A percentile compares a stretch with the other conserved stretches of the same genome.
phyloP scores from a whole-genome alignment of 2,888 invertebrate species.

The Villa cingulata region DNA sequence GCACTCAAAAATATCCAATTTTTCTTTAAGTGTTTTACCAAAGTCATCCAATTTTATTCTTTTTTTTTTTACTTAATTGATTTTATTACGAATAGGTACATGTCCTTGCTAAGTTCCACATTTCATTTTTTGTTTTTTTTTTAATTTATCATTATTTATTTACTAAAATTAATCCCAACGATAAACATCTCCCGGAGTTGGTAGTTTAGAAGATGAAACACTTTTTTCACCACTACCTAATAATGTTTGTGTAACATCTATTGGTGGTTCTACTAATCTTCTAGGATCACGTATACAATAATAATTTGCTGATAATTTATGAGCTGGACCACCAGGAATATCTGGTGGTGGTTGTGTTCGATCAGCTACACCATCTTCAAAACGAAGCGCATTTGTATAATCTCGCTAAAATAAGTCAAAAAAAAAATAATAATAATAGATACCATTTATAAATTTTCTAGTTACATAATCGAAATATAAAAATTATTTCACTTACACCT shows the following conservation, averaged over 20 bases:
- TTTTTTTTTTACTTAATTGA: no score
- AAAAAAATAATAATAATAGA: not conserved
- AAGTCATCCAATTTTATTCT: no score
- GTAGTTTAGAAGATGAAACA: conserved; percentile 29
- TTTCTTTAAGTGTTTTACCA: no score
- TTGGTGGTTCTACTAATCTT: conserved; percentile 36
- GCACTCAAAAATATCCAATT: no score
- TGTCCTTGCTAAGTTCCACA: no score
- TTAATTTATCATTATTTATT: no score
- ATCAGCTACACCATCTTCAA: conserved; percentile 48
- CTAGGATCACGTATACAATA: conserved; percentile 74
- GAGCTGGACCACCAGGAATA: conserved; percentile 69
- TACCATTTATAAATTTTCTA: not conserved
- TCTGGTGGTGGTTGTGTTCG: conserved; percentile 71
- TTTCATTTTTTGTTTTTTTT: no score
- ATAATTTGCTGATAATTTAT: conserved; percentile 66
- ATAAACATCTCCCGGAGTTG: conserved; percentile 45
- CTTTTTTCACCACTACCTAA: conserved; percentile 19
- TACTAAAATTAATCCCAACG: conserved; percentile 40
- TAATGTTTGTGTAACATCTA: conserved; percentile 23
- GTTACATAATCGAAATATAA: not conserved
- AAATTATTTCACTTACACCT: conserved; percentile 39
- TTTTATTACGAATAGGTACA: no score
- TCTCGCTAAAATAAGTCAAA: conserved; percentile 40
- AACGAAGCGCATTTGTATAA: conserved; percentile 50